Base-by-base conservation (phyloP, 1,140 invertebrate genomes). In the Lethocerus indicus region DNA sequence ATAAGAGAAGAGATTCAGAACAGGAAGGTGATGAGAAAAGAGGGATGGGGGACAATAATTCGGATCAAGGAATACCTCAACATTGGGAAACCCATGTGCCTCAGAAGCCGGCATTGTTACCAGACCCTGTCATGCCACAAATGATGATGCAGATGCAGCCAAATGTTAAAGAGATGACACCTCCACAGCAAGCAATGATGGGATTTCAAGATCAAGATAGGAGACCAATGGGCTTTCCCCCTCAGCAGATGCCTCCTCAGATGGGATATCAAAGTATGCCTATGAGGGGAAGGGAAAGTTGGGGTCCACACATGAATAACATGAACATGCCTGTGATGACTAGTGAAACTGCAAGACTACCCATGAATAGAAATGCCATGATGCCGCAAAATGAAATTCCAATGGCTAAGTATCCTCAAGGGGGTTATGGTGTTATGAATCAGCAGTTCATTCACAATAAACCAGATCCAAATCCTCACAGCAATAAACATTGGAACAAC, bases 11-110 rank as follows among this genome's bases (percentile, higher is more conserved):
- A 18, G 47, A 41, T 37, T 43, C 29, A 12, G 37, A 54, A 44
- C 46, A 54, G 28, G n/a, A 14, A n/a, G 50, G 39, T 24, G 25
- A 49, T 32, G 49, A 54, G 14, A 54, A 47, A 41, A 53, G 49
- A 7, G 47, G 36, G 14, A 12, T 16, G 25, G 43, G 47, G n/a
- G 23, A 29, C 21, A 18, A 24, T 23, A 37, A 18, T 16, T 32
- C 9, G 29, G 29, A 32, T 32, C 29, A 32, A 32, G 23, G 47
- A n/a, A n/a, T n/a, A n/a, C n/a, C n/a, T n/a, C n/a, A n/a, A n/a
- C n/a, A 6, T 2, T 12, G 18, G 20, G 14, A n/a, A 25, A 26
- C 28, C 20, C 29, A 16, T 26, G 14, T 9, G 24, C 13, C 44
- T 43, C 7, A 47, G 48, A 26, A 42, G 37, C 28, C 27, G 23